These are phyloP conservation scores for Porites lobata DNA, from an alignment of 92 coral and sea anemone species.

Conservation along the genomic window DNA sequence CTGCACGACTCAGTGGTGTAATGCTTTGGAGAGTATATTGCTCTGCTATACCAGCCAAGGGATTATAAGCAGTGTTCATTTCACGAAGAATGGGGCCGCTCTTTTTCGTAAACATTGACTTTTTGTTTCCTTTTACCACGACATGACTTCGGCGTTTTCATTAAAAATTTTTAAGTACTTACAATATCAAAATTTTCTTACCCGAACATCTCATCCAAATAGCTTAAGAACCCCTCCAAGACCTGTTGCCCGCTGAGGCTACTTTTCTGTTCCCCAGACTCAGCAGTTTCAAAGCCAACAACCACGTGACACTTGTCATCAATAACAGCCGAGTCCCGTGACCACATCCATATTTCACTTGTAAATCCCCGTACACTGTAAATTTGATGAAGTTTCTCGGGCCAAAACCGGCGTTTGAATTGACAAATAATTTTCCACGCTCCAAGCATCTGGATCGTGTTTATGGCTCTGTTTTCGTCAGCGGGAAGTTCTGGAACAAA, in stretches of 20 bases:
- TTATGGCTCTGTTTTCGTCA: constrained; percentile 76
- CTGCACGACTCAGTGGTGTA: too few species aligned
- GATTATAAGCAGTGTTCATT: too few species aligned
- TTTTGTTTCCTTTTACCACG: too few species aligned
- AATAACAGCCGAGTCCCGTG: constrained; percentile 69
- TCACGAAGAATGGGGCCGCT: too few species aligned
- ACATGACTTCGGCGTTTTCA: too few species aligned
- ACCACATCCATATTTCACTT: constrained; percentile 85
- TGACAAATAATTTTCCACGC: constrained; percentile 89
- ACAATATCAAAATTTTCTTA: constrained; percentile 36
- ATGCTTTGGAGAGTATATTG: too few species aligned
- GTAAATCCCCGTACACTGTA: constrained; percentile 25
- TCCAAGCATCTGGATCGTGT: constrained; percentile 78
- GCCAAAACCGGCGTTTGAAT: constrained; percentile 85
- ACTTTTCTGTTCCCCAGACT: constrained; percentile 74
- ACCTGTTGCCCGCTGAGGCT: constrained; percentile 70
- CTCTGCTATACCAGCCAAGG: too few species aligned
- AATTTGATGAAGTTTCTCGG: constrained; percentile 17
- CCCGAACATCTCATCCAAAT: constrained; percentile 88
- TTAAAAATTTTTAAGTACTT: too few species aligned
- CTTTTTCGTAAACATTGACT: too few species aligned
- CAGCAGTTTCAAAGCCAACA: constrained; percentile 88
- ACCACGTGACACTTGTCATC: constrained; percentile 86
- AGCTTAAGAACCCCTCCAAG: constrained; percentile 68
- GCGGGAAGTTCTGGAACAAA: constrained; percentile 82